Evolutionary conservation across 2,888 invertebrate genomes (phyloP), one percentile per base, ranked within the genome.

Genomic region (Rhogogaster chlorosoma): DNA sequence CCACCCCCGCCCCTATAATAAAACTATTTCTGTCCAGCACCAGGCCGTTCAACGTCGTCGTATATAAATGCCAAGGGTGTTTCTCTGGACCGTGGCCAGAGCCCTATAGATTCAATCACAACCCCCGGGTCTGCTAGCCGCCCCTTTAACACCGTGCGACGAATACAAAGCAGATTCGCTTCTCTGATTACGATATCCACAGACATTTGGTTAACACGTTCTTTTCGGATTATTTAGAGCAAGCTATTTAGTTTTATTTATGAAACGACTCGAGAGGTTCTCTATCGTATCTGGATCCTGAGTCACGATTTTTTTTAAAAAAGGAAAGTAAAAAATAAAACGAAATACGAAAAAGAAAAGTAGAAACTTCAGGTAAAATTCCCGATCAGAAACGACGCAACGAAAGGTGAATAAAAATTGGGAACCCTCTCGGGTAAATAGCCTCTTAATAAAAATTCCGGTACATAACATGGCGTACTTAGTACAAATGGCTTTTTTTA

Each of bases 91-190:
- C 83, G 67, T 83, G 83, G 64, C 67, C 83, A 83, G 83, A 53
- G 42, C 71, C 84, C 85, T 88, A 83, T 89, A 89, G 90, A 91
- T 92, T 91, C 92, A 92, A 92, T 92, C 92, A 92, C 91, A 90
- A 91, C 90, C 91, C 90, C 88, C 88, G 87, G 53, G 42, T 83
- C 45, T 18, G 45, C 32, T n/a, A 29, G 57, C 67, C 70, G n/a
- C 61, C 84, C 61, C 75, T 78, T 64, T 82, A 85, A 83, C 83
- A 80, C 82, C 83, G 26, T 80, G 53, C 75, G 73, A 80, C 84
- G 36, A 83, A 83, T 83, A 83, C 83, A 83, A 83, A 83, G 83
- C 67, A 83, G 83, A 45, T 83, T 18, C 64, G 42, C 32, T 83
- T 45, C 45, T 67, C 83, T 67, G 67, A 70, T 83, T 70, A 83